Conservation (phyloP, 2,797 vertebrate genomes). For the Heterohyrax brucei region DNA sequence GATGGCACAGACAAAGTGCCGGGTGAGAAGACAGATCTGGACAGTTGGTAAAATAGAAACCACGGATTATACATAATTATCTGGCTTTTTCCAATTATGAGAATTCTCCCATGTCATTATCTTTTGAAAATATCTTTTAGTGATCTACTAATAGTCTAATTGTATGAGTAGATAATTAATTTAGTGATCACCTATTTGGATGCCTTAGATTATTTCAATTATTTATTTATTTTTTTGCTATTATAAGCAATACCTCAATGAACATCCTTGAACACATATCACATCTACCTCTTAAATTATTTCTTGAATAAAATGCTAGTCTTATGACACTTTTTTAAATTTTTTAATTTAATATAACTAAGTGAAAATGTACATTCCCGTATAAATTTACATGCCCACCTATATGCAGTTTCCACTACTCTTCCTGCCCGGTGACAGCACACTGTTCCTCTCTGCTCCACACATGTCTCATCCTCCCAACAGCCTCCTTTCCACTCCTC, state of each 20-base stretch:
- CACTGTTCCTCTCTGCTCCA: too few species aligned
- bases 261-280: neutral
- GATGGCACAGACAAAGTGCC: neutral
- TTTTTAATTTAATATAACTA: too few species aligned
- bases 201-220: constrained; percentile 1
- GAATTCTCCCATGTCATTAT: neutral
- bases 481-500: too few species aligned
- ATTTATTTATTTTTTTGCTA: neutral
- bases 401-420: too few species aligned
- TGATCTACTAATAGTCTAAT: constrained; percentile 23
- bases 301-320: neutral
- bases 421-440: too few species aligned
- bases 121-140: constrained; percentile 45
- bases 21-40: constrained; percentile 62
- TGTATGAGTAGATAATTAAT: neutral
- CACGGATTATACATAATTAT: neutral
- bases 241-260: constrained; percentile 81
- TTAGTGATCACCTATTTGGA: constrained; percentile 24
- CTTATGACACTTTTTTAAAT: neutral
- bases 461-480: too few species aligned
- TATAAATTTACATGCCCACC: too few species aligned
- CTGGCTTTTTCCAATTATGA: neutral
- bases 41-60: constrained; percentile 5
- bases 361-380: too few species aligned
- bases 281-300: constrained; percentile 45